Conservation (phyloP, 1,140 invertebrate genomes). For the Odontomachus brunneus region DNA sequence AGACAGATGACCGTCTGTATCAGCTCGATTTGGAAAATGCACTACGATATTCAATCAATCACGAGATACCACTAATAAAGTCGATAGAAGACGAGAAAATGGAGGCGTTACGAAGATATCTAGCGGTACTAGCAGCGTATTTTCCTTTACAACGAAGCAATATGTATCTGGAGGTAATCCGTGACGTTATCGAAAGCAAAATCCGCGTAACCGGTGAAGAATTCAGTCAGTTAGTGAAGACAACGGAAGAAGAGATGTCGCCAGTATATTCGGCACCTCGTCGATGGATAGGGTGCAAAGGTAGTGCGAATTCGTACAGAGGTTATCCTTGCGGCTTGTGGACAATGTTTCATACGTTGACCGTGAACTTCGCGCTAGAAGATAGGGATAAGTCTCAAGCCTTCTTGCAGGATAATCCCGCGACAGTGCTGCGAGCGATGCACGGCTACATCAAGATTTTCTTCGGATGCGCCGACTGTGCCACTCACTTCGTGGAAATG, state of each 20-base stretch:
- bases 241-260: conserved; percentile 84
- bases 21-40: conserved; percentile 95
- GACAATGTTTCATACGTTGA: conserved; percentile 97
- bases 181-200: conserved; percentile 81
- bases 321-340: conserved; percentile 99
- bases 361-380: conserved; percentile 90
- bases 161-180: conserved; percentile 87
- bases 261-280: conserved; percentile 87
- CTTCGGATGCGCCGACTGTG: conserved; percentile 97
- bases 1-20: conserved; percentile 87
- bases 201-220: conserved; percentile 87
- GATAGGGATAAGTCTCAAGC: conserved; percentile 77
- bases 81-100: conserved; percentile 90
- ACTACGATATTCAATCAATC: conserved; percentile 91
- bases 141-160: conserved; percentile 90
- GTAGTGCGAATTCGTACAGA: conserved; percentile 89
- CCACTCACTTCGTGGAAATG: conserved; percentile 95
- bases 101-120: conserved; percentile 90
- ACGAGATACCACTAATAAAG: conserved; percentile 91
- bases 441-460: conserved; percentile 96
- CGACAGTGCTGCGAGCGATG: conserved; percentile 92
- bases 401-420: conserved; percentile 83
- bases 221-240: conserved; percentile 85
- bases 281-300: conserved; percentile 93
- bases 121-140: conserved; percentile 89